These are phyloP conservation scores for Rutpela maculata DNA, from an alignment of 2,888 invertebrate genomes.

Conservation along the genomic window DNA sequence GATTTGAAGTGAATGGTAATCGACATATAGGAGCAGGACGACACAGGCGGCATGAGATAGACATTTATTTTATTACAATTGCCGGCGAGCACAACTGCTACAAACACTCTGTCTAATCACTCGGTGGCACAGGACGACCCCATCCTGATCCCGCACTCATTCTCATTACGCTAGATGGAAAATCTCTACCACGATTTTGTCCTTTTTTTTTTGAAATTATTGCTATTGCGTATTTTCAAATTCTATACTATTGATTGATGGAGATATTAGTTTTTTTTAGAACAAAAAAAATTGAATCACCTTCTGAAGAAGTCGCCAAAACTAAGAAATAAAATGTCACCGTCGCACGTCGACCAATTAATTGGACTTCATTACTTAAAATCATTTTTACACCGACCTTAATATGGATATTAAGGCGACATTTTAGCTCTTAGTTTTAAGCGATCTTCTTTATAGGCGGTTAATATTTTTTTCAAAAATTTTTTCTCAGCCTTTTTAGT, in stretches of 20 bases:
- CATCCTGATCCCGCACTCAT: conserved; percentile 29
- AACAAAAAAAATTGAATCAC: too few relatives aligned
- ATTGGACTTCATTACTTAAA: too few relatives aligned
- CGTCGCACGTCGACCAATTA: too few relatives aligned
- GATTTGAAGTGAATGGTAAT: conserved; percentile 69
- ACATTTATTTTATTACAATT: conserved; percentile 71
- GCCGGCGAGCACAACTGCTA: conserved; percentile 68
- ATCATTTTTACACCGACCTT: too few relatives aligned
- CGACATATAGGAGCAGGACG: conserved; percentile 62
- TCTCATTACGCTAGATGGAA: not conserved
- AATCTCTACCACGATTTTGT: not conserved
- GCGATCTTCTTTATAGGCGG: too few relatives aligned
- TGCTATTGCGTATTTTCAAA: not conserved
- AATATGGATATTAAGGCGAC: too few relatives aligned
- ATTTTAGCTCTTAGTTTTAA: too few relatives aligned
- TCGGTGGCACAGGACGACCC: conserved; percentile 52
- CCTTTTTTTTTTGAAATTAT: not conserved
- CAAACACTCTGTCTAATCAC: conserved; percentile 68
- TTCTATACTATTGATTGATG: not conserved
- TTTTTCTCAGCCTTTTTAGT: too few relatives aligned
- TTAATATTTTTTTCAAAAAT: too few relatives aligned
- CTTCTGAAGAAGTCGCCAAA: too few relatives aligned
- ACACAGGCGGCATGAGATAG: conserved; percentile 68
- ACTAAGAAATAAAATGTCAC: too few relatives aligned
- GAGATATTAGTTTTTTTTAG: too few relatives aligned